Evolutionary conservation across 2,888 invertebrate genomes (phyloP).

Genomic region (Dichetophora obliterata): DNA sequence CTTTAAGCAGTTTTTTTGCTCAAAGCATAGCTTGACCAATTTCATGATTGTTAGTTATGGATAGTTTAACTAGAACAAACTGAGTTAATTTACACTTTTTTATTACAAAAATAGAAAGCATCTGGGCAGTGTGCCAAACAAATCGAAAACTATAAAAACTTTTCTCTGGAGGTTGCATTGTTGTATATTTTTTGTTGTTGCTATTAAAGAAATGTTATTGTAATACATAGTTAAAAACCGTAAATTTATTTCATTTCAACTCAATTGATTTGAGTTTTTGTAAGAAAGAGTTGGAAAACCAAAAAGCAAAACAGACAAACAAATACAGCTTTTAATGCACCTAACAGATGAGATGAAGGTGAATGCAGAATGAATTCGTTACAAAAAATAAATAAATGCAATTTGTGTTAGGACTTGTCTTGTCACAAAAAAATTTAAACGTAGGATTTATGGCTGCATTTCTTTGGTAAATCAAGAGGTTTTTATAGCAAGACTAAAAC

Average conservation of each 20-base stretch:
- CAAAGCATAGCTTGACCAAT: no score
- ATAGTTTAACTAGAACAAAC: no score
- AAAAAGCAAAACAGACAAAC: not conserved
- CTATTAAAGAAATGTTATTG: conserved; percentile 9
- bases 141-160: not conserved
- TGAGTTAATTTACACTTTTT: no score
- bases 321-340: no score
- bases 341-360: not conserved
- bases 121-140: not conserved
- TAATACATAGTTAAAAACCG: not conserved
- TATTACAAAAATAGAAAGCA: no score
- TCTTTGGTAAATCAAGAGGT: no score
- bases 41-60: no score
- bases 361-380: not conserved
- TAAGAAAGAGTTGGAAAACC: not conserved
- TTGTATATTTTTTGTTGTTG: not conserved
- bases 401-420: conserved; percentile 16
- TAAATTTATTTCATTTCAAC: not conserved
- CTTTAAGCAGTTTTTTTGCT: no score
- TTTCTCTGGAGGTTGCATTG: not conserved
- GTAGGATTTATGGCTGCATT: conserved; percentile 12
- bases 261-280: not conserved
- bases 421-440: conserved; percentile 4
- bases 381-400: conserved; percentile 12
- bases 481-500: no score